These are phyloP conservation scores for Cercopithecus neglectus DNA, from an alignment of 2,797 vertebrate genomes.

Conservation along the genomic window DNA sequence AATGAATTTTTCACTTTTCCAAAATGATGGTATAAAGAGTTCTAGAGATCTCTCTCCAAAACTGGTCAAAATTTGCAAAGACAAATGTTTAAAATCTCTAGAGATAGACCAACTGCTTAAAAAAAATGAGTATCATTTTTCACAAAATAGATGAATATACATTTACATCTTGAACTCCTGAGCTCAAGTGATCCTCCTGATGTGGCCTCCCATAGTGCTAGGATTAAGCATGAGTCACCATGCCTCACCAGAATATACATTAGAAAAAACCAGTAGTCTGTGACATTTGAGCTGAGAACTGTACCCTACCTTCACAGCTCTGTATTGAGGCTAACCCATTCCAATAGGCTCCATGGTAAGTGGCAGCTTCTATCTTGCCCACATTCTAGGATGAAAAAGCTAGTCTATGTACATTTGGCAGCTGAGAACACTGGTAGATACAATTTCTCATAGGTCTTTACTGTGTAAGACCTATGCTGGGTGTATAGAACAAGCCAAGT, in stretches of 20 bases:
- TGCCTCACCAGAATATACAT: fast-evolving
- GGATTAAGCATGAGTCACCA: not conserved
- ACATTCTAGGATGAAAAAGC: too few relatives aligned
- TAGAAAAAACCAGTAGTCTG: not conserved
- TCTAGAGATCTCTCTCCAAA: not conserved
- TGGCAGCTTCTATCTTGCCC: too few relatives aligned
- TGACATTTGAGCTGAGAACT: not conserved
- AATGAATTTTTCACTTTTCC: not conserved
- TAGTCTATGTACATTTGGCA: not conserved
- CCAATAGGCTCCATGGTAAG: not conserved
- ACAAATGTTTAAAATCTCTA: not conserved
- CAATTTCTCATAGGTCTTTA: not conserved
- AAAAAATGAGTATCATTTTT: not conserved
- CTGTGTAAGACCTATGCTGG: not conserved
- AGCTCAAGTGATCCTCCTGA: not conserved
- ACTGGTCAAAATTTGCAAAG: not conserved
- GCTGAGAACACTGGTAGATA: not conserved
- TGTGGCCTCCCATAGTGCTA: not conserved
- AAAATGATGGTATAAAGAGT: not conserved
- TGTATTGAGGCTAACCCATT: not conserved
- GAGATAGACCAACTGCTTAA: not conserved
- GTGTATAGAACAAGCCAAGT: not conserved
- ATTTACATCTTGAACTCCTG: not conserved
- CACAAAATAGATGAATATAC: not conserved
- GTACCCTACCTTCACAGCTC: not conserved